phyloP scores from a whole-genome alignment of 2,113 vertebrate species.

The Phylloscopus whistleri region DNA sequence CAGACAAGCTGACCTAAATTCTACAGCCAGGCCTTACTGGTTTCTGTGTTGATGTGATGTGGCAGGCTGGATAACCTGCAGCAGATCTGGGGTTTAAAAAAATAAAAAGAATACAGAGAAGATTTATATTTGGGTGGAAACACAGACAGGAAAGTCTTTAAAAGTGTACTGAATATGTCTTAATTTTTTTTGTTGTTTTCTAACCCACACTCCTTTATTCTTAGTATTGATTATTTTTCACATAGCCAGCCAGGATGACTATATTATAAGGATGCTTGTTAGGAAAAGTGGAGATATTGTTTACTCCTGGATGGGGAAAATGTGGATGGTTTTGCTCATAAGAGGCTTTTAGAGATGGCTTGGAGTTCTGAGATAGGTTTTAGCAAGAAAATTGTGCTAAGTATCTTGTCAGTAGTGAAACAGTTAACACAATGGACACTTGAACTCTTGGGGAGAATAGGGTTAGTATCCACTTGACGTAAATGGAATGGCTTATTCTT shows the following conservation, averaged over 20 bases:
- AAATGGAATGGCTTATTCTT: not conserved
- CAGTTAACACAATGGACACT: not conserved
- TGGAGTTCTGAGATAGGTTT: not conserved
- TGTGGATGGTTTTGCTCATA: not conserved
- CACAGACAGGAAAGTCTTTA: not conserved
- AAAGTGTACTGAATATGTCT: not conserved
- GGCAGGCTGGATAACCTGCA: constrained; percentile 22
- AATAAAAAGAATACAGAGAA: not conserved
- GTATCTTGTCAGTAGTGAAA: not conserved
- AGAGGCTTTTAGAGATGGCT: not conserved
- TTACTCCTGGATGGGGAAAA: not conserved
- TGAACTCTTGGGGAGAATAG: not conserved
- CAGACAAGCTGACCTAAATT: constrained; percentile 62
- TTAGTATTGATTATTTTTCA: not conserved
- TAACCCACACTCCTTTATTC: not conserved
- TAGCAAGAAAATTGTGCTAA: not conserved
- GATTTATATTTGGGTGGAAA: not conserved
- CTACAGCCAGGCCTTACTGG: constrained; percentile 16
- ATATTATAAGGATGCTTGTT: not conserved
- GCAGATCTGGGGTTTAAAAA: not conserved
- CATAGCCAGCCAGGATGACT: not conserved
- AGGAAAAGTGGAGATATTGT: not conserved
- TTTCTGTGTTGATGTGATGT: not conserved
- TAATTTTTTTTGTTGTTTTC: not conserved
- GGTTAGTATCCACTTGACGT: not conserved